phyloP scores from a whole-genome alignment of 1,140 invertebrate species.

The Papilio polytes region DNA sequence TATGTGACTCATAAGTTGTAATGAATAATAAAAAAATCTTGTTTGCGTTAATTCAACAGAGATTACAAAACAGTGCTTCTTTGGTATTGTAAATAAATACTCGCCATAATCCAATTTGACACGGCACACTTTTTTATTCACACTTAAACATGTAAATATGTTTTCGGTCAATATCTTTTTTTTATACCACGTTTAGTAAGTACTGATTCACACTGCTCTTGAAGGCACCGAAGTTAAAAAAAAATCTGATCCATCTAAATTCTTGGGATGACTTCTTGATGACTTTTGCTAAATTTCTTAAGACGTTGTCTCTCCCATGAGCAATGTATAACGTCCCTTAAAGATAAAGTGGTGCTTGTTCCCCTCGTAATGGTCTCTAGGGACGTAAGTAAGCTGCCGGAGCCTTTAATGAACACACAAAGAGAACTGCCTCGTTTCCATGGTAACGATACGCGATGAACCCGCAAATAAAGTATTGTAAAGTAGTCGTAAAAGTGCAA shows the following conservation, averaged over 20 bases:
- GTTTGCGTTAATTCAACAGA: not conserved
- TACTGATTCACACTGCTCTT: no score
- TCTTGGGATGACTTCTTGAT: not conserved
- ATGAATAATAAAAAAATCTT: not conserved
- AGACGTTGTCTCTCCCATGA: constrained; percentile 39
- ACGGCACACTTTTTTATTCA: not conserved
- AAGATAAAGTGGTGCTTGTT: constrained; percentile 70
- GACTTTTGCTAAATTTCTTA: not conserved
- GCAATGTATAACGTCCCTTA: constrained; percentile 62
- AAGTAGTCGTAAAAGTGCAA: not conserved
- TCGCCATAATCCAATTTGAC: not conserved
- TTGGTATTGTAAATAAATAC: not conserved
- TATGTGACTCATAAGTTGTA: not conserved
- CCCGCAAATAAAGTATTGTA: not conserved
- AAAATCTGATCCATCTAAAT: not conserved
- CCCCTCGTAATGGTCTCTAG: constrained; percentile 63
- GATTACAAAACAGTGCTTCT: not conserved
- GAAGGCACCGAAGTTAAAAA: no score
- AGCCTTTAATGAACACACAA: constrained; percentile 76
- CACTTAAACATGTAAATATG: no score
- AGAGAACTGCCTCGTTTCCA: constrained; percentile 58
- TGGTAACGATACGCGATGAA: constrained; percentile 48
- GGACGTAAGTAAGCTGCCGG: constrained; percentile 69
- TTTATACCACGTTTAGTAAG: no score
- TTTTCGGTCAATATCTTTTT: no score